Evolutionary conservation across 2,888 invertebrate species (phyloP), one percentile per base, ranked within the genome.

Genomic region (Drosophila bunnanda): DNA sequence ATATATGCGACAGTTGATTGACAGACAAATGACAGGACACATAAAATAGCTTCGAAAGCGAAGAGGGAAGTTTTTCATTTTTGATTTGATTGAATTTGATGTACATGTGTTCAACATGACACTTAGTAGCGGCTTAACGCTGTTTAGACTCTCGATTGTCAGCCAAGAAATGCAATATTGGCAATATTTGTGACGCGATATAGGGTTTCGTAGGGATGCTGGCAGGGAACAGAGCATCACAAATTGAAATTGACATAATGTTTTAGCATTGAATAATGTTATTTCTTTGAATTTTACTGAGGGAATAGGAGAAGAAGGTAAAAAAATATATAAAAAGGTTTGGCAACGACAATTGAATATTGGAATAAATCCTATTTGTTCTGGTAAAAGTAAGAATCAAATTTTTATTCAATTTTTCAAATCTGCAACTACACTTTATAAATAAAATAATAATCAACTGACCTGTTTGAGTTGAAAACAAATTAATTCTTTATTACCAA

Each of bases 1-100:
- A 83, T 88, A 83, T 82, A 86, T 83, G 87, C 83, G 85, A 86
- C 85, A 86, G 86, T 76, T 86, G 85, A 86, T 86, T 86, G 85
- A 86, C 85, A 86, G 82, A 83, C 81, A 82, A 86, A 83, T 86
- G 86, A 88, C 88, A 88, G 77, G 69, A 71, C 78, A 71, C 82
- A 84, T 82, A 82, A 79, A 85, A 80, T 79, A 73, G 61, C 71
- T 41, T 10, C 57, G 58, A 48, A 43, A 65, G 39, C 61, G 55
- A 17, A 43, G 62, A 13, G 9, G 7, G 22, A 34, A n/a, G 48
- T 70, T 53, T 69, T 75, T 64, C 76, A 72, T 53, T 73, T 79
- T 81, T 79, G 75, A 78, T 79, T 83, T 84, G 81, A 84, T 84
- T 86, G 83, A 83, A 77, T 81, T 78, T 78, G 75, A 84, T 86